phyloP scores from a whole-genome alignment of 1,140 invertebrate genomes.

The Helicoverpa zea region DNA sequence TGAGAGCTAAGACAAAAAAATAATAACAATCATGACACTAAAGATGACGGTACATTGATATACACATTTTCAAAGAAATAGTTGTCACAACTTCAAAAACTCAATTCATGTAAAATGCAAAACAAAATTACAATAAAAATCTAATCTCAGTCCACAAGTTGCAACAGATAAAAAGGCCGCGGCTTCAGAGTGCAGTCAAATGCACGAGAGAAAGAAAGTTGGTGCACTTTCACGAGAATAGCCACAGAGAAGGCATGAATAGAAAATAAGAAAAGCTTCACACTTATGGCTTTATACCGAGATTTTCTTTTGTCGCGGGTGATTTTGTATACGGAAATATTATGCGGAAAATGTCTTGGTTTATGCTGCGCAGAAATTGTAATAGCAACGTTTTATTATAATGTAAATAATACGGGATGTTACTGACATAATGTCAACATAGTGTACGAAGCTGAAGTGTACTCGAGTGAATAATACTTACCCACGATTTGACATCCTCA shows the following conservation, averaged over 20 bases:
- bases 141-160: slow-evolving; percentile 18
- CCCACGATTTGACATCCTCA: too few species aligned
- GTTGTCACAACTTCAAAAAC: background rate
- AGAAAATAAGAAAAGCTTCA: slow-evolving; percentile 29
- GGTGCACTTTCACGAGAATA: slow-evolving; percentile 15
- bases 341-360: background rate
- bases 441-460: too few species aligned
- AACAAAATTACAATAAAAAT: slow-evolving; percentile 31
- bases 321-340: background rate
- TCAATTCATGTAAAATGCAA: background rate
- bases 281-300: slow-evolving; percentile 17
- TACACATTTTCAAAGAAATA: too few species aligned
- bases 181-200: slow-evolving; percentile 6
- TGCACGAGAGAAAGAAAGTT: slow-evolving; percentile 14
- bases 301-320: background rate
- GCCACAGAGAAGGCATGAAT: slow-evolving; percentile 10
- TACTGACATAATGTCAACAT: too few species aligned
- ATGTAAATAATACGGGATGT: too few species aligned
- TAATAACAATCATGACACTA: background rate
- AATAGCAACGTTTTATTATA: too few species aligned
- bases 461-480: too few species aligned
- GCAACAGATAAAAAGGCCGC: background rate
- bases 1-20: too few species aligned
- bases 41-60: too few species aligned
- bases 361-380: background rate